Evolutionary conservation across 2,113 vertebrate species (phyloP), one percentile per base, ranked within the genome.

Genomic region (Nycticorax nycticorax): DNA sequence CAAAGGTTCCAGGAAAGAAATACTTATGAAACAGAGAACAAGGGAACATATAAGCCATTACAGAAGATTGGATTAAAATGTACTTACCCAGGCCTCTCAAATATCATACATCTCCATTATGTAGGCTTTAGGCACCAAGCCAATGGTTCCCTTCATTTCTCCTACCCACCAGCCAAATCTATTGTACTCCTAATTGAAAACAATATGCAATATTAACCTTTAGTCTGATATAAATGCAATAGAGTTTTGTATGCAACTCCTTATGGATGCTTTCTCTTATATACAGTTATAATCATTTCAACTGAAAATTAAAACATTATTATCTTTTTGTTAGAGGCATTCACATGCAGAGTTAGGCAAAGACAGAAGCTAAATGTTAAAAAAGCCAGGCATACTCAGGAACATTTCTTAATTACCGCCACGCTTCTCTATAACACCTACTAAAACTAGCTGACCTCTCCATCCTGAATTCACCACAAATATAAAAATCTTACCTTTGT

Each of bases 141-240:
- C 99, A 97, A 99, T 98, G 84, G 97, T 97, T 97, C 99, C 99
- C 78, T 99, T 99, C 98, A 99, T 98, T 98, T 99, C 99, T 98
- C 99, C 99, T 97, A 99, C 98, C 99, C 99, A 99, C 99, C 99
- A 99, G 98, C 99, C 99, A 95, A 98, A 99, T 96, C 89, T 98
- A 98, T 99, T 98, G 97, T 99, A 99, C 96, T 99, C 99, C 99
- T 99, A 98, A 98, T 98, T 98, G 92, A 97, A 97, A 98, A 97
- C 98, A 98, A 98, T 98, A 98, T 95, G 95, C 98, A 98, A 95
- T 97, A 98, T 98, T 98, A 98, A 98, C 98, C 98, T 98, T 98
- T 98, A 98, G 97, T 98, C 98, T 92, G 95, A 98, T 95, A 96
- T 95, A 97, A 97, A 98, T 96, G 97, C 97, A 98, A 97, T 89